Base-by-base conservation (phyloP, 1,140 invertebrate species). In the Antheraea mylitta region DNA sequence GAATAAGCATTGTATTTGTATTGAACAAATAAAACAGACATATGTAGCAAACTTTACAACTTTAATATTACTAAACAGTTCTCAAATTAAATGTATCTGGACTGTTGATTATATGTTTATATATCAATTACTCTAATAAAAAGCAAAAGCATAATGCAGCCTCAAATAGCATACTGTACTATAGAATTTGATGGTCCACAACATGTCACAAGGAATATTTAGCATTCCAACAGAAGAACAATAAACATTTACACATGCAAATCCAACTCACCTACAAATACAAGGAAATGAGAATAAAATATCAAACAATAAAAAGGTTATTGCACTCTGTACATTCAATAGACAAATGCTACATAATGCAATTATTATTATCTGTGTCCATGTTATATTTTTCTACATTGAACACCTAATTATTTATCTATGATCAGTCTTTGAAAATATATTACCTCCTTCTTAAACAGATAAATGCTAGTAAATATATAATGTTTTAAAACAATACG, bases 191-290 rank as follows among this genome's bases (percentile, higher is more conserved):
- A 61, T 61, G 1, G 6, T 61, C 18, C 59, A 61, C 59, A 61
- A 66, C 53, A 60, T 45, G 18, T 61, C 19, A 66, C 37, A 18
- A 18, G 6, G 16, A 22, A 64, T 59, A 11, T 58, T 48, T 48
- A 42, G 45, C 58, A 69, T 61, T 64, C 38, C 22, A 42, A 53
- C 38, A n/a, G 11, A 42, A 42, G 38, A 42, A 42, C 11, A 13
- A 53, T 53, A 13, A 53, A 53, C 38, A 2, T 42, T 42, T 42
- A 42, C 22, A 42, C 38, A 42, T 42, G 7, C 38, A 42, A 42
- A 11, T 42, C 45, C 5, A 6, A 53, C 16, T 53, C 5, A 16
- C 5, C 11, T n/a, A 53, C 11, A 16, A 53, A 10, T 53, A 53
- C 45, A 53, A 16, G 45, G 45, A 53, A 53, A 53, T 53, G 16